Base-by-base conservation (phyloP, 1,140 invertebrate species). In the Drosophila neocordata region DNA sequence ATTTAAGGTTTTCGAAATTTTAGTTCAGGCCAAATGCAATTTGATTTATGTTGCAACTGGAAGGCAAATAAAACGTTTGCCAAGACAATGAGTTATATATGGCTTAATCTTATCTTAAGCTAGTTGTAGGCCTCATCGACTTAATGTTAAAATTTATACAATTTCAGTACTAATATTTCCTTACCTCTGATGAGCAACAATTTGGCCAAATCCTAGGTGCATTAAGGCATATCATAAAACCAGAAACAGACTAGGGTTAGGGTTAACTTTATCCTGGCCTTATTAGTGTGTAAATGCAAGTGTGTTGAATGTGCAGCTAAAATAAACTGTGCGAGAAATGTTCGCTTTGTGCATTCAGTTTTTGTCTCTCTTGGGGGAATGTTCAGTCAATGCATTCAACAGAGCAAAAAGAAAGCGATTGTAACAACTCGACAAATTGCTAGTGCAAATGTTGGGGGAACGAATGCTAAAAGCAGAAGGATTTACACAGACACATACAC, bases 261-360 rank as follows among this genome's bases (percentile, higher is more conserved):
- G 9, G 9, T 48, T 48, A 48, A 48, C 15, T 20, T 20, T 20
- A 8, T 48, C 15, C n/a, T 48, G 41, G 38, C 12, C 38, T 44
- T 44, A 44, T 44, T 44, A 44, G 41, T 11, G 41, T 20, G 15
- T 48, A 48, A 48, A 48, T 20, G 41, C 9, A 20, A 48, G 41
- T 8, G 15, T 44, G 15, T 73, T 65, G 51, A 18, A 24, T 65
- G 70, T 71, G 63, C 24, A 70, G 13, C 41, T 66, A 59, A 63
- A 62, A 60, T 62, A 81, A 87, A 81, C 68, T 87, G 74, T 85
- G 82, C 78, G 78, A 75, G 70, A 85, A 85, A 85, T 63, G 61
- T 24, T 78, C 68, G 74, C 82, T 85, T 87, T 85, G 82, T 87
- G 68, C 68, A 68, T 57, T 64, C 41, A 48, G 41, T 67, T 41